Base-by-base conservation (phyloP, 2,113 vertebrate species). In the Bostrychus sinensis region DNA sequence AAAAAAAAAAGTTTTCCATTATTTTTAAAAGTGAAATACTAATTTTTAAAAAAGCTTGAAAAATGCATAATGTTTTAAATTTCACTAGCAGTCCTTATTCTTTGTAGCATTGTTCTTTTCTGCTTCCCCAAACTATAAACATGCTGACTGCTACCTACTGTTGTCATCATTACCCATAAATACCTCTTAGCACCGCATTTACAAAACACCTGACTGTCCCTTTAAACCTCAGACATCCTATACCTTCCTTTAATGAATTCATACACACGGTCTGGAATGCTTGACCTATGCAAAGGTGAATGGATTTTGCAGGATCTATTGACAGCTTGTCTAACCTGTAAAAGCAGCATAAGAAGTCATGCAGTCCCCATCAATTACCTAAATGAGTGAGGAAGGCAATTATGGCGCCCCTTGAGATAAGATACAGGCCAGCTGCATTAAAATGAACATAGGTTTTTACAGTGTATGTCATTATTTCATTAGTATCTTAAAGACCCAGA, bases 281-380 rank as follows among this genome's bases (percentile, higher is more conserved):
- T 56, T 78, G 84, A 89, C 86, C 87, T 83, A 56, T 66, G 45
- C 72, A 72, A 85, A 86, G 86, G 85, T 82, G 83, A 85, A 78
- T 86, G 70, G 85, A 89, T 89, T 85, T 77, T 59, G 72, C 73
- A 62, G 71, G 51, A 80, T 56, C 62, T 84, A 87, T 89, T 86
- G 86, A 86, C 86, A 81, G 55, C 36, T 70, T 86, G 82, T 87
- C 77, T 78, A 72, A 83, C 77, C 78, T 85, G 78, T 75, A 62
- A 72, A 83, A 76, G 72, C 70, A 81, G 67, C 66, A 59, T 36
- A 39, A 72, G 74, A 64, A 84, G 72, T 70, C 70, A 75, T 28
- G 16, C 41, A 14, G 34, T 30, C 38, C 26, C 23, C 53, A 88
- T 83, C 81, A 77, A 83, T 86, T 32, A 34, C 55, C 76, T 70